Percentiles rank a stretch among this genome's conserved stretches.
Evolutionary conservation across 2,113 vertebrate species (phyloP).

Genomic region (Syngnathus scovelli): DNA sequence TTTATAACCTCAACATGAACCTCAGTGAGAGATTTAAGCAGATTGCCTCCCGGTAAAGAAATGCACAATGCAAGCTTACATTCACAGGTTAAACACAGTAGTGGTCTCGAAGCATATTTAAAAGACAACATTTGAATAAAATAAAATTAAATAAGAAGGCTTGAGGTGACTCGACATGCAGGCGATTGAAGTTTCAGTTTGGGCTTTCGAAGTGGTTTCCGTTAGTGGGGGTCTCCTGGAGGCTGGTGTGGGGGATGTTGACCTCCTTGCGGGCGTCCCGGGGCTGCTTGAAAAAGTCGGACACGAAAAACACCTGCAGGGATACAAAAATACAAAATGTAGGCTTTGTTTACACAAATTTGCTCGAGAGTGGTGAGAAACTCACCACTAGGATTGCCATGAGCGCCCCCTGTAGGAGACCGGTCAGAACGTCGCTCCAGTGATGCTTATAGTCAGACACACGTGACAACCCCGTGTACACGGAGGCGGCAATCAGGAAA

Average conservation of each 20-base stretch:
- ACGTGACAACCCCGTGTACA: conserved; percentile 90
- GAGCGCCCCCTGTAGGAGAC: conserved; percentile 86
- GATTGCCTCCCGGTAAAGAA: conserved; percentile 39
- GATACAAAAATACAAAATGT: background rate
- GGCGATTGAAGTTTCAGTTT: conserved; percentile 64
- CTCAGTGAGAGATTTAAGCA: conserved; percentile 28
- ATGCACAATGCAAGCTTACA: conserved; percentile 67
- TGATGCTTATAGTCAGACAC: conserved; percentile 98
- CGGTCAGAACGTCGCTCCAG: conserved; percentile 91
- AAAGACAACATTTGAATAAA: conserved; percentile 1
- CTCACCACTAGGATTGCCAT: conserved; percentile 88
- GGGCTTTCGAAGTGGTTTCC: conserved; percentile 84
- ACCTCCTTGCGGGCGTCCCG: conserved; percentile 65
- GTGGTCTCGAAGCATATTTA: background rate
- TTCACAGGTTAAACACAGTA: conserved; percentile 61
- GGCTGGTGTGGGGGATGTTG: conserved; percentile 79
- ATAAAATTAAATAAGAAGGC: background rate
- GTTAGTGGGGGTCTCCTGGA: conserved; percentile 83
- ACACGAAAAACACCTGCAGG: conserved; percentile 82
- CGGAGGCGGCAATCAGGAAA: conserved; percentile 80
- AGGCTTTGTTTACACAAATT: too few relatives aligned
- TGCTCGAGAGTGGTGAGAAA: background rate
- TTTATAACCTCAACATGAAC: conserved; percentile 22
- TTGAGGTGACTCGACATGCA: conserved; percentile 27
- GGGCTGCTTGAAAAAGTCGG: conserved; percentile 87